These are phyloP conservation scores for Diprion similis DNA, from an alignment of 1,140 invertebrate species.

Conservation along the genomic window DNA sequence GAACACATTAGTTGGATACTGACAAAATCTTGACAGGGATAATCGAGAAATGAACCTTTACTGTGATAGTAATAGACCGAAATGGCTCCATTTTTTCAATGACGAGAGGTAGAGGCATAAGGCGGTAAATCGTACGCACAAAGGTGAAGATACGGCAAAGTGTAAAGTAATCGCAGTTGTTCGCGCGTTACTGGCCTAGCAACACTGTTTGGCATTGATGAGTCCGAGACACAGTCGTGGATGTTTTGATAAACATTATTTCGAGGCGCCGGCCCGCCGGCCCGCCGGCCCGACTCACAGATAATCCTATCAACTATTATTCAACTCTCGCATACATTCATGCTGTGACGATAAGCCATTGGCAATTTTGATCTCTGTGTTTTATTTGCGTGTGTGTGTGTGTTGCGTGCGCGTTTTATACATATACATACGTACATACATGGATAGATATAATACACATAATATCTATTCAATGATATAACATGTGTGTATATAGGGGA, in stretches of 20 bases:
- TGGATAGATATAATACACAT: too few species aligned
- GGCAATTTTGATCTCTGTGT: background rate
- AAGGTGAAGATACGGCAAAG: conserved; percentile 5
- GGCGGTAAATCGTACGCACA: background rate
- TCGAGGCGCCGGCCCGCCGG: conserved; percentile 2
- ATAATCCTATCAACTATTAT: conserved; percentile 10
- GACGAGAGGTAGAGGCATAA: background rate
- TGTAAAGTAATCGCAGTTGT: conserved; percentile 22
- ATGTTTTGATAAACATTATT: conserved; percentile 16
- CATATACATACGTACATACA: background rate
- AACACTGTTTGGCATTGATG: conserved; percentile 38
- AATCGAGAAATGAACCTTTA: too few species aligned
- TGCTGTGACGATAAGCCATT: background rate
- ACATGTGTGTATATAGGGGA: too few species aligned
- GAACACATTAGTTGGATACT: too few species aligned
- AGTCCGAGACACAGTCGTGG: conserved; percentile 5
- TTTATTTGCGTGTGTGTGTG: background rate
- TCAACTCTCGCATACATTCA: background rate
- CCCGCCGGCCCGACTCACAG: background rate
- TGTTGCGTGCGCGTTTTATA: background rate
- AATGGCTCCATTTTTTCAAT: conserved; percentile 26
- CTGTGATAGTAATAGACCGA: background rate
- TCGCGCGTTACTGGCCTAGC: conserved; percentile 33
- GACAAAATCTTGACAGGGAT: too few species aligned
- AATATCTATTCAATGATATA: too few species aligned